Conservation (phyloP, 2,797 vertebrate genomes). For the Pelodytes ibericus region DNA sequence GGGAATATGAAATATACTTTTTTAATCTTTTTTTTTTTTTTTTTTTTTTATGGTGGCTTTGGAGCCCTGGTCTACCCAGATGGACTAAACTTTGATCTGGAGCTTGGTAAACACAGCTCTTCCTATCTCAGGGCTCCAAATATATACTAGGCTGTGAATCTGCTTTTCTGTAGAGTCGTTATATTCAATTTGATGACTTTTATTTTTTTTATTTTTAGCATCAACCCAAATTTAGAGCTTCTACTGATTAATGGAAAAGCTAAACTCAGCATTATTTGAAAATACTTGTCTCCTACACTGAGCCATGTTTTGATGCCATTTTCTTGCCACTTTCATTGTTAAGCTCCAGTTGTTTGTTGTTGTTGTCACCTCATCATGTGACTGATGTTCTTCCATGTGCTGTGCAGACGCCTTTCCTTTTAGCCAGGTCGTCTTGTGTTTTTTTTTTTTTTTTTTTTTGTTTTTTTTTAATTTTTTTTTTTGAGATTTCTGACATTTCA, state of each 20-base stretch:
- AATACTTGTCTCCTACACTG: background rate
- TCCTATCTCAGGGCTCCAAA: background rate
- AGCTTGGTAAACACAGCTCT: background rate
- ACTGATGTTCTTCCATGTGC: background rate
- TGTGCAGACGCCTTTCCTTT: background rate
- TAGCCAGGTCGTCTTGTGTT: background rate
- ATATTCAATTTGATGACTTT: too few species aligned
- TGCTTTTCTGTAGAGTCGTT: background rate
- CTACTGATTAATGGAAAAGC: too few species aligned
- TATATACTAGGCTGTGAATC: background rate
- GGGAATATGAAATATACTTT: background rate
- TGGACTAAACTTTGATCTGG: background rate
- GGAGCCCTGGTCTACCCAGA: background rate
- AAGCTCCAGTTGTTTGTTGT: background rate
- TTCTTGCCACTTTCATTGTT: conserved; percentile 29
- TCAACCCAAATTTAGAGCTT: too few species aligned
- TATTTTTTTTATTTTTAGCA: background rate
- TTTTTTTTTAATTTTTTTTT: background rate
- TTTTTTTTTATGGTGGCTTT: too few species aligned
- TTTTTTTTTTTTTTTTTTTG: background rate
- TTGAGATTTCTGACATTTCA: conserved; percentile 40
- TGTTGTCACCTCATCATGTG: background rate
- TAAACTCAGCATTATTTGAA: background rate
- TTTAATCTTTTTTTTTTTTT: too few species aligned
- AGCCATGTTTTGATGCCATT: conserved; percentile 34